These are phyloP conservation scores for Syngnathus scovelli DNA, from an alignment of 2,113 vertebrate species.

Conservation along the genomic window DNA sequence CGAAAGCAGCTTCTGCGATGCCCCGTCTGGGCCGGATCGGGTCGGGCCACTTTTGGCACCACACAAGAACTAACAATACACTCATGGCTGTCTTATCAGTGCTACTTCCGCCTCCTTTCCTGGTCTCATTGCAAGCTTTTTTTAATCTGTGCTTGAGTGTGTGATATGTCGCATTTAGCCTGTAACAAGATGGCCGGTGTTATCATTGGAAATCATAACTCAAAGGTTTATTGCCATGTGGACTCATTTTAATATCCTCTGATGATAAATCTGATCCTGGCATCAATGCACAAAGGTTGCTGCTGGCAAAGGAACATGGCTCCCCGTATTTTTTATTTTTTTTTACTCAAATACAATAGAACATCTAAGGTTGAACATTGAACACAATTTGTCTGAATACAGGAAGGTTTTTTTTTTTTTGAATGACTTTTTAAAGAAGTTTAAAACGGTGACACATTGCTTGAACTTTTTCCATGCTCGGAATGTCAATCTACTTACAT, in stretches of 20 bases:
- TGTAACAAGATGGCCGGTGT: constrained; percentile 2
- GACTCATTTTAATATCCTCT: constrained; percentile 30
- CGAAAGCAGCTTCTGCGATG: constrained; percentile 41
- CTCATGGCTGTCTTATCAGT: constrained; percentile 22
- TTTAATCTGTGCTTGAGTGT: not conserved
- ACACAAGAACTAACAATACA: constrained; percentile 38
- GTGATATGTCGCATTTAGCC: constrained; percentile 1
- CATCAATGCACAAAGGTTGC: not conserved
- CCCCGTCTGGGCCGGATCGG: constrained; percentile 44
- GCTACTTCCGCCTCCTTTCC: not conserved
- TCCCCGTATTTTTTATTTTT: not conserved
- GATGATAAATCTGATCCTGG: constrained; percentile 20
- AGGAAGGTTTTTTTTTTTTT: not conserved
- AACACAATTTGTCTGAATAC: not conserved
- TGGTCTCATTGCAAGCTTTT: not conserved
- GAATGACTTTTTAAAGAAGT: too few species aligned
- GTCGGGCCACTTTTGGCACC: constrained; percentile 36
- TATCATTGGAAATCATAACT: constrained; percentile 13
- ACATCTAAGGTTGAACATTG: not conserved
- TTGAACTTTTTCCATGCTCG: too few species aligned
- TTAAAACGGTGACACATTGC: too few species aligned
- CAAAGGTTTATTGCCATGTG: constrained; percentile 30
- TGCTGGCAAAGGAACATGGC: not conserved
- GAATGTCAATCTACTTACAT: too few species aligned
- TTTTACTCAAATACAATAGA: not conserved